Conservation (phyloP, 2,113 vertebrate species). For the Notothenia coriiceps region DNA sequence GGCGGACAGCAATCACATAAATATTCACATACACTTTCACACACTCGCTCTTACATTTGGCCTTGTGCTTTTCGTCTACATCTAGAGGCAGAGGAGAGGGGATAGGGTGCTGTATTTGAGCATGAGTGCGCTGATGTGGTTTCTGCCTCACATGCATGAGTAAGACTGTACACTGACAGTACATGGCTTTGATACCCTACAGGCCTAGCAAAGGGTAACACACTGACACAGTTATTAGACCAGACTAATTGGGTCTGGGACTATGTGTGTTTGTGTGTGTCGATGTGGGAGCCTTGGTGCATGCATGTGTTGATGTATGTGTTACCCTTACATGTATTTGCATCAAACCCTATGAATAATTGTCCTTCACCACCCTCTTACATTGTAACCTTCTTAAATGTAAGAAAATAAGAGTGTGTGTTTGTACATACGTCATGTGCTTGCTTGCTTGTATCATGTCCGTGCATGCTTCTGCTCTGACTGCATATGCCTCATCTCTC, state of each 20-base stretch:
- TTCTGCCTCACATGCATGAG: slow-evolving; percentile 78
- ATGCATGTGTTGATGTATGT: slow-evolving; percentile 29
- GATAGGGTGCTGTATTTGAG: slow-evolving; percentile 37
- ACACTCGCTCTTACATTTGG: background rate
- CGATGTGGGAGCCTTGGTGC: background rate
- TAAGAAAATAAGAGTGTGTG: background rate
- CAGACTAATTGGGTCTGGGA: slow-evolving; percentile 69
- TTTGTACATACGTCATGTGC: background rate
- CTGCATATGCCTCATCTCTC: background rate
- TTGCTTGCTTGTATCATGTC: background rate
- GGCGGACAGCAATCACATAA: background rate
- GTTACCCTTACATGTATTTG: slow-evolving; percentile 15
- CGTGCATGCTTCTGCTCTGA: slow-evolving; percentile 7
- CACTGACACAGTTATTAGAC: slow-evolving; percentile 82
- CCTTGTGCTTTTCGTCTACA: background rate
- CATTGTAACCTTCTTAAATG: background rate
- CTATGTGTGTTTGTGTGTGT: slow-evolving; percentile 12
- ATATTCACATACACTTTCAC: background rate
- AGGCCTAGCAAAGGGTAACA: slow-evolving; percentile 65
- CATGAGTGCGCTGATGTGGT: slow-evolving; percentile 66
- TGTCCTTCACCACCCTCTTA: slow-evolving; percentile 23
- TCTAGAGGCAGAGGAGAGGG: background rate
- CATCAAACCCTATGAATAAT: background rate
- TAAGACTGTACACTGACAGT: slow-evolving; percentile 61
- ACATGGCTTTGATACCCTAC: slow-evolving; percentile 60